Evolutionary conservation across 2,888 invertebrate species (phyloP).

Genomic region (Trachelus tabidus): DNA sequence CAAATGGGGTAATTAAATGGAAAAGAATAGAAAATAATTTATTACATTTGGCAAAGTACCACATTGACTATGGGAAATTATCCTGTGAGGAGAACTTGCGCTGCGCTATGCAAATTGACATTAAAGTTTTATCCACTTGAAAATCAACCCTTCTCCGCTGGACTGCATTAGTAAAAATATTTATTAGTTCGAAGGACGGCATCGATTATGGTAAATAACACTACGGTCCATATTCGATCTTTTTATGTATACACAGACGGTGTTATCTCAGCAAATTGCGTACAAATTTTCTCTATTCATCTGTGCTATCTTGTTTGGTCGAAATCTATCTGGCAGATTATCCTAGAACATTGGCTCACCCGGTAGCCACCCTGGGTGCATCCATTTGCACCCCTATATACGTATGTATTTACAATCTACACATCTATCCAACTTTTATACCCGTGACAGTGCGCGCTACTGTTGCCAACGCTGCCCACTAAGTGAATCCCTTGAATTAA

Average conservation of each 20-base stretch:
- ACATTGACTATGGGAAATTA: too few relatives aligned
- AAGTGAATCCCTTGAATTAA: slow-evolving; percentile 32
- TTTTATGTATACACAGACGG: not conserved
- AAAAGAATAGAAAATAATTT: too few relatives aligned
- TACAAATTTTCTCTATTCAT: not conserved
- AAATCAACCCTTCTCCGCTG: not conserved
- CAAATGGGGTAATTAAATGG: too few relatives aligned
- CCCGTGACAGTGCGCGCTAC: not conserved
- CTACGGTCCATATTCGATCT: not conserved
- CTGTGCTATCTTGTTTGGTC: not conserved
- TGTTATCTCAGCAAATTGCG: not conserved
- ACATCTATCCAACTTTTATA: not conserved
- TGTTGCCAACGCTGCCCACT: not conserved
- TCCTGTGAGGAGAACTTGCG: not conserved
- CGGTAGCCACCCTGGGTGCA: not conserved
- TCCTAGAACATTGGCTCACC: not conserved
- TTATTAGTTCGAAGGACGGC: not conserved
- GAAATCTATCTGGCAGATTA: not conserved
- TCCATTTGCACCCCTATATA: not conserved
- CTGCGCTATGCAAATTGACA: not conserved
- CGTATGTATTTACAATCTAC: not conserved
- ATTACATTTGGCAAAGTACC: too few relatives aligned
- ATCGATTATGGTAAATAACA: not conserved
- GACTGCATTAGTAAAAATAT: not conserved
- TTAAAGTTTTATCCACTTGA: not conserved